Evolutionary conservation across 1,140 invertebrate genomes (phyloP), one percentile per base, ranked within the genome.

Genomic region (Anastrepha ludens): DNA sequence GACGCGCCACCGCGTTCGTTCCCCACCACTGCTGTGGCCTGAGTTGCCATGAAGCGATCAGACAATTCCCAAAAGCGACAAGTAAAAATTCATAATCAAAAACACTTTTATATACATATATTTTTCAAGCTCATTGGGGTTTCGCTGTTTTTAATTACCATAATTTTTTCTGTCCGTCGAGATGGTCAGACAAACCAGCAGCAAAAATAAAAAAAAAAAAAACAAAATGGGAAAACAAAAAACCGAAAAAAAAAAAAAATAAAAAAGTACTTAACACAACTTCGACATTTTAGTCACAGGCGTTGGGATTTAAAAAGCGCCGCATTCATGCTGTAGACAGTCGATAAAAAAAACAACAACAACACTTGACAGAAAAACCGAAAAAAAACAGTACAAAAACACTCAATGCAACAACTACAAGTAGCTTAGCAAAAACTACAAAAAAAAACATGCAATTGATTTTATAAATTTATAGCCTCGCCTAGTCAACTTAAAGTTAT

Each of bases 91-190:
- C 60, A 7, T 81, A 81, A 81, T 55, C 74, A 81, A 81, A 81
- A 55, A 58, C 74, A 81, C 47, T 81, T 81, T 81, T 58, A 81
- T 81, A 67, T 58, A 58, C 55, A 58, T 13, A 67, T 55, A 67
- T 55, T 81, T 81, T 58, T 55, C 50, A 81, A 13, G 74, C 74
- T 50, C 74, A 74, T 74, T 74, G 41, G 29, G 41, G 41, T 47
- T 29, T 15, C 70, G 74, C 74, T 55, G 74, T 81, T 55, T 81
- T 81, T 81, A 81, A 81, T 81, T 81, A 81, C n/a, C 74, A 81
- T 81, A 81, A 81, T 81, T 81, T 81, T 81, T 81, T 81, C 47
- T 11, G 6, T 20, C 15, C 20, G 47, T 6, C 74, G n/a, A n/a
- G 74, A n/a, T 20, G 74, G 70, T 29, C 39, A 9, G 6, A 13